Base-by-base conservation (phyloP, 2,797 vertebrate species). In the Thaleichthys pacificus region DNA sequence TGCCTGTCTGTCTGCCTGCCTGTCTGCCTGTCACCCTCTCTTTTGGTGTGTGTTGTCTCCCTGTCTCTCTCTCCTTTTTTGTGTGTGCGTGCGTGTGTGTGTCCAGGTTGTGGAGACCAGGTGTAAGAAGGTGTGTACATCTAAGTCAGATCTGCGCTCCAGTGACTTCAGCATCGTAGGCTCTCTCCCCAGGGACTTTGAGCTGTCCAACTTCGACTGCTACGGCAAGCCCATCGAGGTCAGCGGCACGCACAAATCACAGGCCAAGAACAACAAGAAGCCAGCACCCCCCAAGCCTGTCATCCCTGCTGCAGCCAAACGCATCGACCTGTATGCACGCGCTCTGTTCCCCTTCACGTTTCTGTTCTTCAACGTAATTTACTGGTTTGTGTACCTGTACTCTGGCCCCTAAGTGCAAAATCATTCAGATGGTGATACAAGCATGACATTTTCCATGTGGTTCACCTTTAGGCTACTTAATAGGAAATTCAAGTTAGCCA, bases 111-210 rank as follows among this genome's bases (percentile, higher is more conserved):
- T 95, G 73, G 97, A 99, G 88, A 98, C 94, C 35, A 94, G 96
- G 78, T 98, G 96, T 90, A 99, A 99, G 93, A 98, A 98, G 84
- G 97, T 99, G 79, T 99, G 97, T 80, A 98, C 97, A 60, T 99
- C 97, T 6, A 98, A 98, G 90, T 99, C 97, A 8, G 97, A 99
- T 85, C 92, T 99, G 86, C 94, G 97, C 86, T 97, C 96, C 68
- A 97, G 96, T 60, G 97, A 99, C 91, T 99, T 99, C 91, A 99
- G 97, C 89, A 99, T 99, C 0, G 97, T 99, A 70, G 97, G 97
- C 74, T 99, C 97, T 75, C 93, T 99, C 82, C 97, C 97, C 9
- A 94, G 97, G 80, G 97, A 99, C 94, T 99, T 99, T 88, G 97
- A 99, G 82, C 92, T 99, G 70, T 98, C 97, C 35, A 99, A 99